A percentile compares a stretch with the other conserved stretches of the same genome.
These are phyloP conservation scores for Sepiola atlantica DNA, from an alignment of 2,888 invertebrate genomes.

Conservation along the genomic window DNA sequence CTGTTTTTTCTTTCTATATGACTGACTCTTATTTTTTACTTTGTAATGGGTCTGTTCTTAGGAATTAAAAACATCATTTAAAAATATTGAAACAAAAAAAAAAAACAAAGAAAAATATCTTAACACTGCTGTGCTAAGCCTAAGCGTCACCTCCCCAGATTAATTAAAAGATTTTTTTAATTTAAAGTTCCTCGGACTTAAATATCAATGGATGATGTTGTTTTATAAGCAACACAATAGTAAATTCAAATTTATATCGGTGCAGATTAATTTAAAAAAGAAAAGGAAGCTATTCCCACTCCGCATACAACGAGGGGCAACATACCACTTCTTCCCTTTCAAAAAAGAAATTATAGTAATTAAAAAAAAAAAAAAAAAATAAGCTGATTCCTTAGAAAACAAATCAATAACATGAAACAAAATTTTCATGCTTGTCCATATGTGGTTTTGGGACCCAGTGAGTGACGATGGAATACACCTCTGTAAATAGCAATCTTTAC, in stretches of 20 bases:
- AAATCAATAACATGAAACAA: not conserved
- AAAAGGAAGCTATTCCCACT: not conserved
- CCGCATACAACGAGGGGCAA: not conserved
- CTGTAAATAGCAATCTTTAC: not conserved
- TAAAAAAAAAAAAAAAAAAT: not conserved
- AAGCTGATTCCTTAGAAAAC: not conserved
- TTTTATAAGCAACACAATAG: not conserved
- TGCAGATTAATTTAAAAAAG: not conserved
- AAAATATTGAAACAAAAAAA: not conserved
- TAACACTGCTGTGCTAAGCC: not conserved
- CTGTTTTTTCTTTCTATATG: not conserved
- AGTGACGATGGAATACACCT: not conserved
- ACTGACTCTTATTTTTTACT: slow-evolving; percentile 5
- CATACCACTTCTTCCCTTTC: not conserved
- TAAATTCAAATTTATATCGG: not conserved
- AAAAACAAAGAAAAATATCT: not conserved
- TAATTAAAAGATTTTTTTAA: not conserved
- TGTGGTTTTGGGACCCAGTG: slow-evolving; percentile 39
- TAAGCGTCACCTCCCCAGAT: not conserved
- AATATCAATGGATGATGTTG: not conserved
- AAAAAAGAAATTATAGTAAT: not conserved
- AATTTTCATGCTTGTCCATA: slow-evolving; percentile 37
- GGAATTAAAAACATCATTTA: slow-evolving; percentile 5
- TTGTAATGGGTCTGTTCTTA: slow-evolving; percentile 1
- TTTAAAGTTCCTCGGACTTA: not conserved